Base-by-base conservation (phyloP, 2,113 vertebrate species). In the Pygoscelis antarcticus region DNA sequence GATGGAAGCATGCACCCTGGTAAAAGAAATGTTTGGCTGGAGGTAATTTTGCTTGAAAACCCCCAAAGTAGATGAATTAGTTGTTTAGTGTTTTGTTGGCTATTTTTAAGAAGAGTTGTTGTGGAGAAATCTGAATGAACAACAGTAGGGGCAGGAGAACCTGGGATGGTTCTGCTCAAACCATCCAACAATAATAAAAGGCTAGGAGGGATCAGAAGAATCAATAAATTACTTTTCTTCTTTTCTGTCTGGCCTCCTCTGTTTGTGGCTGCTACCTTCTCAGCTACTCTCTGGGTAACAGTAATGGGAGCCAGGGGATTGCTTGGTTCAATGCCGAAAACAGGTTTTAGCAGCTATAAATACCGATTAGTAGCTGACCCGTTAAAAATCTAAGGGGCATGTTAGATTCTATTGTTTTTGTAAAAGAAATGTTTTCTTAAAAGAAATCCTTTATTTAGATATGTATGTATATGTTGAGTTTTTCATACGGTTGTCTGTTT, bases 341-440 rank as follows among this genome's bases (percentile, higher is more conserved):
- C 91, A 96, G 94, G 87, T 91, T 97, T 95, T 89, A 89, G 74
- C 83, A 87, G 91, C 96, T 96, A 71, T 97, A 97, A 96, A 96
- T 93, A 95, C 93, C 32, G 0, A 94, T 97, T 83, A 96, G 91
- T 71, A 96, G 69, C 57, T 96, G 93, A 96, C 93, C 93, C 68
- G 9, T 95, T 95, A 96, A 96, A 96, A 95, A 87, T 61, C 66
- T 76, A 71, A 87, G 57, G 81, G 74, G 57, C 94, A 87, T 23
- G 69, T 82, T 84, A 82, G 69, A 72, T 95, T 89, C 68, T 92
- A 92, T 89, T 89, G n/a, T 16, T 87, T 89, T 84, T n/a, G 57
- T 57, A 72, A 76, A 92, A 91, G 9, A 79, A 87, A 57, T 30
- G 13, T 91, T 84, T 96, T 96, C 79, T 86, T 83, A 74, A 90